Base-by-base conservation (phyloP, 2,113 vertebrate genomes). In the Mixornis gularis region DNA sequence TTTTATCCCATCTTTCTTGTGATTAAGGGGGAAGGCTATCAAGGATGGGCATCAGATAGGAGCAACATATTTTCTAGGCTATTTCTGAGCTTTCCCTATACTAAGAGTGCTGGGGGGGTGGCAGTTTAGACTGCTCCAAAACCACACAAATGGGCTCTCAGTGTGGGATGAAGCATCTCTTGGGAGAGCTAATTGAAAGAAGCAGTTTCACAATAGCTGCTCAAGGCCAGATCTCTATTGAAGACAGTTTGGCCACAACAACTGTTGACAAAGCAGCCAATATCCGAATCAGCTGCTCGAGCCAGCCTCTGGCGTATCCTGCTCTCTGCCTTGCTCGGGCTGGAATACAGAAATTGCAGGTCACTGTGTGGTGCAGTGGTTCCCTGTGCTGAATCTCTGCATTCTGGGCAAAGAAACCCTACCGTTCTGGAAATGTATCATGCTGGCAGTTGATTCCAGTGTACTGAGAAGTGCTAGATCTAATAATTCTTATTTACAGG, bases 121-220 rank as follows among this genome's bases (percentile, higher is more conserved):
- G 49, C 74, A 69, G 74, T 69, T 91, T 69, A 85, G 55, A 18
- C 55, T 65, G 38, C 76, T 92, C 34, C 74, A 70, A 93, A 90
- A 73, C 43, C 68, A 82, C 32, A 83, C 26, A 87, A 95, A 85
- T 73, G 63, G 58, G 14, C 38, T 92, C 80, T 82, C 71, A 38
- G 63, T 25, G 46, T 63, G 79, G 24, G 41, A 77, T 83, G 87
- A 95, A 85, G 74, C 51, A 82, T 82, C 59, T 55, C 66, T 89
- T 91, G 66, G 63, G 89, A 89, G 66, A 95, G 81, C 79, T 94
- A 92, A 91, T 95, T 87, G 92, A 91, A 92, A 95, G 62, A 76
- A 92, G 76, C 5, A 1, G 5, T 27, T 85, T 76, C 66, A 77
- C 87, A 85, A 72, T 53, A 79, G 79, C 49, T 89, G 34, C 65